phyloP scores from a whole-genome alignment of 1,140 invertebrate species.

The Ostrea edulis region DNA sequence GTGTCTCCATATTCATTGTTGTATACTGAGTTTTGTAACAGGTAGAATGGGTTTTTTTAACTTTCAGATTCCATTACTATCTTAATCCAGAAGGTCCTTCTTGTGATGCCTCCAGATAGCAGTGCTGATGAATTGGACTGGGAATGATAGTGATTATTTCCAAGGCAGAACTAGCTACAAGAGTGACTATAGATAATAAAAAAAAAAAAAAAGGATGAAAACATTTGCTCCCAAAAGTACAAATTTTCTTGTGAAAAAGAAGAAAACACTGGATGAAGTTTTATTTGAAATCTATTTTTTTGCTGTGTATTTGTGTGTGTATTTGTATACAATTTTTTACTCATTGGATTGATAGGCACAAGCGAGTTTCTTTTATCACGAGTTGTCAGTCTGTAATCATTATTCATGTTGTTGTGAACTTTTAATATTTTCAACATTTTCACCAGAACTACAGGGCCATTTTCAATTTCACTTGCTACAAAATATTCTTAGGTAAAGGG shows the following conservation, averaged over 20 bases:
- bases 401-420: too few species aligned
- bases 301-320: too few species aligned
- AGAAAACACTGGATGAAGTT: background rate
- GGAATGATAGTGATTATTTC: slow-evolving; percentile 60
- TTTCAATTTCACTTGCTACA: too few species aligned
- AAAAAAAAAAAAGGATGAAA: background rate
- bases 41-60: background rate
- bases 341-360: too few species aligned
- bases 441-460: too few species aligned
- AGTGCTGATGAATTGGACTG: slow-evolving; percentile 65
- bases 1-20: too few species aligned
- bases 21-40: background rate
- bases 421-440: too few species aligned
- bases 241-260: background rate
- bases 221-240: background rate
- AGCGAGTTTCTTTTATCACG: too few species aligned
- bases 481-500: too few species aligned
- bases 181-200: background rate
- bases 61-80: slow-evolving; percentile 64
- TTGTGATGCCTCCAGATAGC: slow-evolving; percentile 68
- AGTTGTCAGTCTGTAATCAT: too few species aligned
- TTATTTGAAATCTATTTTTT: background rate
- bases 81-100: slow-evolving; percentile 66
- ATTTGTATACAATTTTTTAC: too few species aligned
- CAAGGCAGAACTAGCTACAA: background rate